These are phyloP conservation scores for Lysandra coridon DNA, from an alignment of 2,888 invertebrate species.

Conservation along the genomic window DNA sequence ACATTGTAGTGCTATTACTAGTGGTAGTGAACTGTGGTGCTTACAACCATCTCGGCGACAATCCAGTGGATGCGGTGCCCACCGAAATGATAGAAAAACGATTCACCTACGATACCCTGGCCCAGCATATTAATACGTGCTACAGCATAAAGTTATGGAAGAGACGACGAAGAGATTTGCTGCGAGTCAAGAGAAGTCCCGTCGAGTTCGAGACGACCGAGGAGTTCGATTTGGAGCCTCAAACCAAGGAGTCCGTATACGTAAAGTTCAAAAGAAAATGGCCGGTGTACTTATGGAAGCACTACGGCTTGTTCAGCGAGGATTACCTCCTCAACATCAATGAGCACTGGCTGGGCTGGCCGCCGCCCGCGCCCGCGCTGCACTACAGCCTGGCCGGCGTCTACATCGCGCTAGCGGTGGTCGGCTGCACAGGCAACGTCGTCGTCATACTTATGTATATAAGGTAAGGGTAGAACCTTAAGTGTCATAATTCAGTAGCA, in stretches of 20 bases:
- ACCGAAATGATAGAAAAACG: background rate
- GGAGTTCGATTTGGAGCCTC: conserved; percentile 7
- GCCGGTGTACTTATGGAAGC: conserved; percentile 75
- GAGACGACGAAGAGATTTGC: conserved; percentile 56
- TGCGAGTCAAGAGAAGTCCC: conserved; percentile 41
- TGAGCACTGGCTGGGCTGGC: background rate
- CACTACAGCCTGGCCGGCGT: conserved; percentile 82
- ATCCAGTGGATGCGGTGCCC: background rate
- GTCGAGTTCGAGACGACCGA: conserved; percentile 33
- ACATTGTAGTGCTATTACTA: conserved; percentile 51
- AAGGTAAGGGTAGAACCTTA: conserved; percentile 76
- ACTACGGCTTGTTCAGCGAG: conserved; percentile 77
- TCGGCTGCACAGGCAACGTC: conserved; percentile 85
- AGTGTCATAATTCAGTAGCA: background rate
- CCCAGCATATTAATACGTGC: conserved; percentile 44
- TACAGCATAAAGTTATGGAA: conserved; percentile 68
- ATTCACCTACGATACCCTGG: background rate
- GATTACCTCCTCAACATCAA: conserved; percentile 66
- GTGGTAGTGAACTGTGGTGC: conserved; percentile 28
- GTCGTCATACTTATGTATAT: conserved; percentile 86
- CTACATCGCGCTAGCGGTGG: conserved; percentile 81
- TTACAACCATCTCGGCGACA: background rate
- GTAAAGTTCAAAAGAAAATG: conserved; percentile 60
- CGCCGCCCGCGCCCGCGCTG: conserved; percentile 45
- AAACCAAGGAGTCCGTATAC: conserved; percentile 32